Conservation (phyloP, 2,797 vertebrate species). For the Tachyglossus aculeatus region DNA sequence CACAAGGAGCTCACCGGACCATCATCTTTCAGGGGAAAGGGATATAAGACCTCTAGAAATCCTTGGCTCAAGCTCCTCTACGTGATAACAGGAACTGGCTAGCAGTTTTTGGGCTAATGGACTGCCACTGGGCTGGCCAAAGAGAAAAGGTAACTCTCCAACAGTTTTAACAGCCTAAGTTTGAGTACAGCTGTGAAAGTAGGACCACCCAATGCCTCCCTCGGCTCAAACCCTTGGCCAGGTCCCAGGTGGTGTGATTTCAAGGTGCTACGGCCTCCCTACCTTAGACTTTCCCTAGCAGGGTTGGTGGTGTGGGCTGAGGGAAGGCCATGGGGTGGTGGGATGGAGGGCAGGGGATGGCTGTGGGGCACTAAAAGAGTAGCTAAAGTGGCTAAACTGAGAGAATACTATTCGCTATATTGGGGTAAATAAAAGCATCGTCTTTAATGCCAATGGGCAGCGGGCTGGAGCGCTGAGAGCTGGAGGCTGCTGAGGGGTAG, state of each 20-base stretch:
- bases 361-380: slow-evolving; percentile 72
- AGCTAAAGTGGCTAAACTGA: slow-evolving; percentile 76
- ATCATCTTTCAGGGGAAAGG: neutral
- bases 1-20: slow-evolving; percentile 14
- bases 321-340: neutral
- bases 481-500: slow-evolving; percentile 55
- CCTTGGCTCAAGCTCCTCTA: neutral
- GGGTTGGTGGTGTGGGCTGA: neutral
- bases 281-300: too few relatives aligned
- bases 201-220: too few relatives aligned
- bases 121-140: too few relatives aligned
- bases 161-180: too few relatives aligned
- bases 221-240: too few relatives aligned
- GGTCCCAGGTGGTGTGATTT: too few relatives aligned
- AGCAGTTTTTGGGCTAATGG: neutral
- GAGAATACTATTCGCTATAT: slow-evolving; percentile 74
- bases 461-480: slow-evolving; percentile 71
- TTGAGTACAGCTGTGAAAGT: accelerated
- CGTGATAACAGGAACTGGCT: slow-evolving; percentile 9
- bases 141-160: too few relatives aligned
- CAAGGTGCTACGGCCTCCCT: too few relatives aligned
- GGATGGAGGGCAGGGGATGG: slow-evolving; percentile 45
- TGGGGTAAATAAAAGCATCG: slow-evolving; percentile 74
- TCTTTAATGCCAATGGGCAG: slow-evolving; percentile 67
- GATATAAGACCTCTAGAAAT: slow-evolving; percentile 23